Conservation (phyloP, 2,797 vertebrate genomes). For the Ctenochaetus hawaiiensis region DNA sequence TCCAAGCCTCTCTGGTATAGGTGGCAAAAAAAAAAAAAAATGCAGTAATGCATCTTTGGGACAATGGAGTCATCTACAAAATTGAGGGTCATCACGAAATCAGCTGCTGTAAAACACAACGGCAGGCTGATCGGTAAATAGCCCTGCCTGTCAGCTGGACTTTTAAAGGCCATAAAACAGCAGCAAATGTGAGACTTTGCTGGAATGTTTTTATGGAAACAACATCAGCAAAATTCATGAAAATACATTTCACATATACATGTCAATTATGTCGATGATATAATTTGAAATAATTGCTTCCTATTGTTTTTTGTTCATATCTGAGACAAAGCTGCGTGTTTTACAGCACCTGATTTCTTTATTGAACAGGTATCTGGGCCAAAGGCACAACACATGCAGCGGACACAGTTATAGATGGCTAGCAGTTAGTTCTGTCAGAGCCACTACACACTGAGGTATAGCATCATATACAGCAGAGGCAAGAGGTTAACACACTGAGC, state of each 20-base stretch:
- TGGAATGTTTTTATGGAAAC: constrained; percentile 12
- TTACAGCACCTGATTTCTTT: not conserved
- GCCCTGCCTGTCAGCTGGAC: constrained; percentile 33
- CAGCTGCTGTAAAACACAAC: constrained; percentile 53
- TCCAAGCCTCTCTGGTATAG: constrained; percentile 30
- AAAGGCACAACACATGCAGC: not conserved
- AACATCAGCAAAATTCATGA: constrained; percentile 6
- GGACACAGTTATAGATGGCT: not conserved
- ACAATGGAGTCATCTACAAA: constrained; percentile 42
- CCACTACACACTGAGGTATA: not conserved
- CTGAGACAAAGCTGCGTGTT: not conserved
- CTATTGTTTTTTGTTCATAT: not conserved
- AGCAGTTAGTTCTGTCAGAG: constrained; percentile 1
- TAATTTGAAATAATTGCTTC: not conserved
- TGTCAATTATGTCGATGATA: not conserved
- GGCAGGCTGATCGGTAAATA: constrained; percentile 61
- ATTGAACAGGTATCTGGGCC: not conserved
- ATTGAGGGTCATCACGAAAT: constrained; percentile 46
- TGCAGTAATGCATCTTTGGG: constrained; percentile 32
- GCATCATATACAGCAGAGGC: not conserved
- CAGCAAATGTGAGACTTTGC: not conserved
- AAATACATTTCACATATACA: constrained; percentile 25
- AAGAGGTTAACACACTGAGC: constrained; percentile 40
- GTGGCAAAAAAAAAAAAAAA: constrained; percentile 5
- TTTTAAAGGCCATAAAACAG: constrained; percentile 41